Evolutionary conservation across 2,888 invertebrate species (phyloP).

Genomic region (Papilio demoleus): DNA sequence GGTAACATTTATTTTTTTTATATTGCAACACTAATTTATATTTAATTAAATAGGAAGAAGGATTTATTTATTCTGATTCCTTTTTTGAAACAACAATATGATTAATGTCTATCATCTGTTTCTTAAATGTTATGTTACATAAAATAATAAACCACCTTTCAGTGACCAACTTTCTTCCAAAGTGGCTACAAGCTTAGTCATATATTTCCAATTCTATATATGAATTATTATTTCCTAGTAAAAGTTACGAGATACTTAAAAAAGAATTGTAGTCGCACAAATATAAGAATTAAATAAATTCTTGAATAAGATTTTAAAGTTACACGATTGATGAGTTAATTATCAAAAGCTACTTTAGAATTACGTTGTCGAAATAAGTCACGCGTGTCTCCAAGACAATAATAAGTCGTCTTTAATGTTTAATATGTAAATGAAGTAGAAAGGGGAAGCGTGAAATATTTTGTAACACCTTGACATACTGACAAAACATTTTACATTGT

Average conservation of each 20-base stretch:
- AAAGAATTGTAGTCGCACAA: background rate
- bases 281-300: no score
- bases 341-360: no score
- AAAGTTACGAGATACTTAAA: no score
- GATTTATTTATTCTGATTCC: no score
- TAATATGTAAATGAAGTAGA: conserved; percentile 27
- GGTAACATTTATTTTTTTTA: conserved; percentile 55
- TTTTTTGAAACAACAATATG: background rate
- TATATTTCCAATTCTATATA: background rate
- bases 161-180: background rate
- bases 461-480: conserved; percentile 32
- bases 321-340: no score
- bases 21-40: background rate
- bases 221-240: background rate
- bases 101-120: background rate
- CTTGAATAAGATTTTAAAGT: no score
- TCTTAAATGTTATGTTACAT: background rate
- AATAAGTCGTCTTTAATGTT: background rate
- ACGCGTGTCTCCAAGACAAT: no score
- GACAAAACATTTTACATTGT: conserved; percentile 33
- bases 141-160: background rate
- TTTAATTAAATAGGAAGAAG: no score
- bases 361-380: no score
- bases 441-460: conserved; percentile 35
- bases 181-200: background rate